Conservation (phyloP, 2,888 invertebrate species). For the Horisme vitalbata region DNA sequence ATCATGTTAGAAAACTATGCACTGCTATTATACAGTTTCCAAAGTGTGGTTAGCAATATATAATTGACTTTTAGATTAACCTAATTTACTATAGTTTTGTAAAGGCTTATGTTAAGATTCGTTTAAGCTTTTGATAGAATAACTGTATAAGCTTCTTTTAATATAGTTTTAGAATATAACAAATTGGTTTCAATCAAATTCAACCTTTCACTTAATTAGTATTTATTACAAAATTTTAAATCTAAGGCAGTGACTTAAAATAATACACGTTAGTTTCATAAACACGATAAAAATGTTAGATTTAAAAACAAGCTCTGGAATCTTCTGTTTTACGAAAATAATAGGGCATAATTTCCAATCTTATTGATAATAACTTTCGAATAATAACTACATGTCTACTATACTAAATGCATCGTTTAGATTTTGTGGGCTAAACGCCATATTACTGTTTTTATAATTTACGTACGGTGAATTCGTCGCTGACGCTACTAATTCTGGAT, state of each 20-base stretch:
- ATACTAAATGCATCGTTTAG: constrained; percentile 76
- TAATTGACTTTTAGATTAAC: constrained; percentile 54
- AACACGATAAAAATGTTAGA: neutral
- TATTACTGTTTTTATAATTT: constrained; percentile 72
- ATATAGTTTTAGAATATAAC: constrained; percentile 31
- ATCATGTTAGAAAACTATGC: constrained; percentile 2
- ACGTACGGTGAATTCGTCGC: constrained; percentile 64
- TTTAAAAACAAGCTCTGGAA: neutral
- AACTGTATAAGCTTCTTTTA: constrained; percentile 55
- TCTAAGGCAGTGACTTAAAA: constrained; percentile 11
- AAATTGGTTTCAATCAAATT: constrained; percentile 24
- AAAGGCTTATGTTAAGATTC: constrained; percentile 37
- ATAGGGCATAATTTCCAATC: constrained; percentile 1
- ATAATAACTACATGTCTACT: constrained; percentile 39
- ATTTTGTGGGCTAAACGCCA: constrained; percentile 77
- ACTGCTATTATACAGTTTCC: constrained; percentile 5
- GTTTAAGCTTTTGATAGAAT: constrained; percentile 64
- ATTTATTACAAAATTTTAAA: constrained; percentile 18
- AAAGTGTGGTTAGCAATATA: constrained; percentile 38
- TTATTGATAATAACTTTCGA: neutral
- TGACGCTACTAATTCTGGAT: constrained; percentile 47
- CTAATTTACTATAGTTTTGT: constrained; percentile 66
- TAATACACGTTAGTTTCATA: neutral
- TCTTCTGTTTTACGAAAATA: neutral
- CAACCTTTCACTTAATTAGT: neutral